Evolutionary conservation across 1,140 invertebrate genomes (phyloP).

Genomic region (Lanistes nyassanus): DNA sequence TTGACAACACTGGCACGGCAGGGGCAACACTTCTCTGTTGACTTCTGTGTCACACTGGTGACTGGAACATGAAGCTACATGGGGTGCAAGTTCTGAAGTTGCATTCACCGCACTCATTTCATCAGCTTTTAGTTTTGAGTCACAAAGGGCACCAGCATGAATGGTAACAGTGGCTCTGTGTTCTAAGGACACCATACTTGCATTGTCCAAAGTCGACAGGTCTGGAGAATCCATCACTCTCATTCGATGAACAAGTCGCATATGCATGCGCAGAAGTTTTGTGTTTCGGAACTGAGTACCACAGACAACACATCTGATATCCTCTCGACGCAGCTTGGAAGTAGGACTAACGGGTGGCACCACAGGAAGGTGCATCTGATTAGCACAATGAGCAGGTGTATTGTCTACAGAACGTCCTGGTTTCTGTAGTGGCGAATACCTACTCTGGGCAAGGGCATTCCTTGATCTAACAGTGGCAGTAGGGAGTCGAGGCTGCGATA

Average conservation of each 20-base stretch:
- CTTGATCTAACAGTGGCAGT: background rate
- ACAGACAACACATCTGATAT: slow-evolving; percentile 5
- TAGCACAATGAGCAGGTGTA: slow-evolving; percentile 1
- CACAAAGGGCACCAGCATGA: too few species aligned
- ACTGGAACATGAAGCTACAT: too few species aligned
- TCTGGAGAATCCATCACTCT: too few species aligned
- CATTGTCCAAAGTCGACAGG: too few species aligned
- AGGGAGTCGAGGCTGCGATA: background rate
- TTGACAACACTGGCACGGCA: slow-evolving; percentile 15
- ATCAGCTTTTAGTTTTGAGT: too few species aligned
- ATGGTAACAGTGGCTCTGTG: too few species aligned
- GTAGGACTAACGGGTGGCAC: background rate
- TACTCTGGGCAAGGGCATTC: background rate
- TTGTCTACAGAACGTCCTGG: background rate
- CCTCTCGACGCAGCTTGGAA: background rate
- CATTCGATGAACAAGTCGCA: slow-evolving; percentile 20
- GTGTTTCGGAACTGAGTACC: slow-evolving; percentile 18
- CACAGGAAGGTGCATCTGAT: background rate
- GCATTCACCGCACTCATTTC: too few species aligned
- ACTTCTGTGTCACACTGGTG: too few species aligned
- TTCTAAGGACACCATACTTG: too few species aligned
- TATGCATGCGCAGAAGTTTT: slow-evolving; percentile 19
- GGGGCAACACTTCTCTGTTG: too few species aligned
- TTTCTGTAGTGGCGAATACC: background rate
- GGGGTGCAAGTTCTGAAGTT: too few species aligned